Percentiles rank a stretch among this genome's conserved stretches.
phyloP scores from a whole-genome alignment of 2,888 invertebrate species.

The Ochlodes sylvanus region DNA sequence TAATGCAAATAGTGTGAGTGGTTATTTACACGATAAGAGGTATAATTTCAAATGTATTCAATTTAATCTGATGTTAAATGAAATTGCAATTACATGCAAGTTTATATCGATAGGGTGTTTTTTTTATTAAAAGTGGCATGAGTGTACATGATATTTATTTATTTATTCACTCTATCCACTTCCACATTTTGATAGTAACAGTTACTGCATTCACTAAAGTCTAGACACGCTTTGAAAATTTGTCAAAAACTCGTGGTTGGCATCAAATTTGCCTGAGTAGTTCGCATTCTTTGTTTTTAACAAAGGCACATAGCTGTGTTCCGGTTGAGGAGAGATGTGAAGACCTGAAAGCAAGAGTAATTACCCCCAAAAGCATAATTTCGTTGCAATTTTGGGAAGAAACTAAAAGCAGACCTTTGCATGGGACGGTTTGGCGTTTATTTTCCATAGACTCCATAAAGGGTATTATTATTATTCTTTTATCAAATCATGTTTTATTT shows the following conservation, averaged over 20 bases:
- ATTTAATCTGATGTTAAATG: constrained; percentile 23
- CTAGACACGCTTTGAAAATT: constrained; percentile 8
- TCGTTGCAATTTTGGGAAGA: constrained; percentile 25
- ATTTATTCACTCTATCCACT: too few species aligned
- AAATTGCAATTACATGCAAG: neutral
- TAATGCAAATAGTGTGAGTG: constrained; percentile 12
- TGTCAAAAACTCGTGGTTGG: constrained; percentile 20
- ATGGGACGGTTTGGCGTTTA: neutral
- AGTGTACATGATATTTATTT: too few species aligned
- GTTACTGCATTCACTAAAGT: neutral
- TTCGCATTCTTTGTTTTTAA: constrained; percentile 30
- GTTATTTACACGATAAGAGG: neutral
- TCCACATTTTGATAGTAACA: neutral
- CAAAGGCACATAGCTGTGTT: constrained; percentile 32
- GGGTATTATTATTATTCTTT: too few species aligned
- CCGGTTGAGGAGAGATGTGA: constrained; percentile 24
- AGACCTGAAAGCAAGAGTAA: constrained; percentile 29
- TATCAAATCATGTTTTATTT: neutral
- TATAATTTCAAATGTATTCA: constrained; percentile 24
- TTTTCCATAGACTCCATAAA: neutral
- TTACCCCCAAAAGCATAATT: constrained; percentile 35
- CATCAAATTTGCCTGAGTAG: constrained; percentile 32
- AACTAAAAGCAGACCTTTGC: neutral
- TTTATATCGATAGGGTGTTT: too few species aligned
- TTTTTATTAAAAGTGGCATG: too few species aligned